Base-by-base conservation (phyloP, 35 echinoderm and acorn worm genomes). In the Holothuria glaberrima region DNA sequence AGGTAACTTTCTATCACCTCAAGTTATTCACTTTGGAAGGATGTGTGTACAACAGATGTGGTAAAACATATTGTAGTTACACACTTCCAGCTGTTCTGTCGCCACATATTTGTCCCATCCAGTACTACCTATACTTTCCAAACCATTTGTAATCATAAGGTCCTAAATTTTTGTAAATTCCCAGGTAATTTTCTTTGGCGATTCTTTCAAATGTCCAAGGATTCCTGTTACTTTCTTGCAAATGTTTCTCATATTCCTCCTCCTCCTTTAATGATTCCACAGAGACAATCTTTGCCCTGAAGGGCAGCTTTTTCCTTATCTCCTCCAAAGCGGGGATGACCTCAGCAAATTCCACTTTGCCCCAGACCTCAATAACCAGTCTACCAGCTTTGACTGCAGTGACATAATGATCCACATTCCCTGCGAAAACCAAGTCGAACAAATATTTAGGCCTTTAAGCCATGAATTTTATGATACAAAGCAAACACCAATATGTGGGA, bases 101-200 rank as follows among this genome's bases (percentile, higher is more conserved):
- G 36, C 7, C 36, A 41, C 7, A 7, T 41, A 41, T 41, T 41
- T 41, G 36, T 27, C 26, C 29, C 20, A 17, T 30, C 26, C 24
- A 29, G 9, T 59, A 32, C 56, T 84, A 84, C 30, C 80, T 84
- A 17, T 93, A 90, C 68, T 95, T 89, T 28, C 93, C 97, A 93
- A 83, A 99, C 93, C 93, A 99, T 61, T 93, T 95, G 77, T 92
- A 95, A 75, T 99, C 97, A 86, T 93, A 99, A 1, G 97, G 97
- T 57, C 93, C 89, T n/a, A 95, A 73, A 88, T 93, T 93, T 63
- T 95, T 99, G 6, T 56, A 52, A 32, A 95, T 93, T 6, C 97
- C 97, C 0, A 99, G 75, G 48, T 95, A 99, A 83, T 99, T 95
- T 46, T 79, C 85, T 25, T 86, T 88, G 5, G 91, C 97, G 33